Base-by-base conservation (phyloP, 2,888 invertebrate genomes). In the Dasysyrphus tricinctus region DNA sequence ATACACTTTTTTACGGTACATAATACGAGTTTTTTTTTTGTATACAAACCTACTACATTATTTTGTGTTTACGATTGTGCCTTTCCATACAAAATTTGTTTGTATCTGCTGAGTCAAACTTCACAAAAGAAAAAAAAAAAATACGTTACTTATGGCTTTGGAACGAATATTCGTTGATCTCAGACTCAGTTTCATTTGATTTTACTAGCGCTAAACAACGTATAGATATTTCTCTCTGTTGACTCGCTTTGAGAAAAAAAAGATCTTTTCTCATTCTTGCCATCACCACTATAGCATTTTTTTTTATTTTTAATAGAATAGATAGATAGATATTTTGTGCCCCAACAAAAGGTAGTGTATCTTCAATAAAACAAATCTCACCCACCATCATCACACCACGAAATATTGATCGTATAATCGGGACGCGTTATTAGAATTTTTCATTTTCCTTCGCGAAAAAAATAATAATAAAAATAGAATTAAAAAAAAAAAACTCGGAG, bases 101-200 rank as follows among this genome's bases (percentile, higher is more conserved):
- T 47, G 70, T 73, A 47, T 81, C 7, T 59, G 44, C n/a, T 44
- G 44, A 44, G 44, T 44, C 44, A 44, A 44, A 73, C 63, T 67
- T 24, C 39, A 24, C 39, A 37, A 49, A 49, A 34, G 14, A 14
- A 63, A n/a, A 29, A 32, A 49, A 32, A 3, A 34, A 34, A 63
- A 59, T 42, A 14, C 57, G 72, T 76, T 80, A 54, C 57, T 76
- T 72, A 72, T 49, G 74, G 16, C 65, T 81, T 72, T 74, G 78
- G 73, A 81, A 78, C 32, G 24, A 34, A 65, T 78, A 86, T 82
- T 86, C 59, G 78, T 86, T 65, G 86, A 86, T 86, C 81, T 86
- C 85, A 86, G 77, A 81, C 81, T 86, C 85, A 86, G 77, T 86
- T 78, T 86, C 78, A 73, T 74, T 86, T 77, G 81, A 54, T 37